Conservation (phyloP, 2,888 invertebrate species). For the Nephrotoma appendiculata region DNA sequence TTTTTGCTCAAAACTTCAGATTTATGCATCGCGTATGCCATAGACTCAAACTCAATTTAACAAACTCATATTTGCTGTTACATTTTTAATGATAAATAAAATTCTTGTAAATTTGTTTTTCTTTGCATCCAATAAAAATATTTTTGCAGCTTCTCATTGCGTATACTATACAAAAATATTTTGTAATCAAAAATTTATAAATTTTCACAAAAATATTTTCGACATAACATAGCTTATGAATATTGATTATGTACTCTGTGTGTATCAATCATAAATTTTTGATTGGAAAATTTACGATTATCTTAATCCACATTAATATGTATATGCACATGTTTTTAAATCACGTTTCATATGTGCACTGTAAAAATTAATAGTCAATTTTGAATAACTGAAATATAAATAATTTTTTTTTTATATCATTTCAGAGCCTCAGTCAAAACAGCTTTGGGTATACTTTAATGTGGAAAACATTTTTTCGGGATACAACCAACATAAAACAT, state of each 20-base stretch:
- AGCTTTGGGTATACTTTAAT: background rate
- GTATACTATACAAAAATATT: background rate
- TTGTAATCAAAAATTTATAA: background rate
- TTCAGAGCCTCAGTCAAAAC: background rate
- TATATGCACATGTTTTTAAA: too few species aligned
- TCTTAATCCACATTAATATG: too few species aligned
- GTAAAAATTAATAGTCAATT: background rate
- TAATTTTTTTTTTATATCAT: background rate
- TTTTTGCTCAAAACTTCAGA: too few species aligned
- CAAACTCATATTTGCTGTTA: background rate
- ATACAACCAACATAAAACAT: too few species aligned
- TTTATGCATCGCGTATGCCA: too few species aligned
- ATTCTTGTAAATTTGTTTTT: background rate
- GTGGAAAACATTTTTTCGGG: too few species aligned
- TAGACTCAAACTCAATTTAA: background rate
- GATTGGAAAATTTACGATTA: too few species aligned
- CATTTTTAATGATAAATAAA: background rate
- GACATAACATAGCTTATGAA: too few species aligned
- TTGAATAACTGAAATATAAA: background rate
- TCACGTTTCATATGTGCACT: too few species aligned
- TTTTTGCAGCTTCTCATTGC: background rate
- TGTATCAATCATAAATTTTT: too few species aligned
- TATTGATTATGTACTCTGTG: too few species aligned
- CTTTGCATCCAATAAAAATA: background rate
- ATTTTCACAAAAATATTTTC: background rate